Conservation (phyloP, 2,113 vertebrate genomes). For the Picathartes gymnocephalus region DNA sequence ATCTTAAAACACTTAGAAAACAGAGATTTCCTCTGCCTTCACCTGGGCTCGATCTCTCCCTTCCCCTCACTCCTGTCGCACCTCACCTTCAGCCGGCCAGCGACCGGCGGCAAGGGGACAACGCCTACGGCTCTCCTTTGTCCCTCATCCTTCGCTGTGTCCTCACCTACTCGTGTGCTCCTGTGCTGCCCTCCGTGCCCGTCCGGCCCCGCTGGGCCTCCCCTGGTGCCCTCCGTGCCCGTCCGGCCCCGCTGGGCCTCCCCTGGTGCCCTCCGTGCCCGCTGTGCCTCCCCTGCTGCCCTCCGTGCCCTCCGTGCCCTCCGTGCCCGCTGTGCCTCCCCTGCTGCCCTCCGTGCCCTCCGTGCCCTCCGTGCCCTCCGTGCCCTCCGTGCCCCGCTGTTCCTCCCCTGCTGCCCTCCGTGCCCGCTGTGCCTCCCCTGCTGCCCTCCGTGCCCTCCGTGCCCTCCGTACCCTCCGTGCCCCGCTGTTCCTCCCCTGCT, state of each 20-base stretch:
- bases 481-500: background rate
- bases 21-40: background rate
- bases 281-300: background rate
- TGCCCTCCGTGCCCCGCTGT: too few relatives aligned
- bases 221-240: too few relatives aligned
- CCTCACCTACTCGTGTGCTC: fast-evolving
- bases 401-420: fast-evolving
- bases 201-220: fast-evolving
- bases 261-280: too few relatives aligned
- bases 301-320: fast-evolving
- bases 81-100: background rate
- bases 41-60: fast-evolving
- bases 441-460: fast-evolving
- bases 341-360: too few relatives aligned
- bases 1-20: background rate
- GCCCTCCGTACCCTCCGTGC: background rate
- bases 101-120: fast-evolving
- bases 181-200: background rate
- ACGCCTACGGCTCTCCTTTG: fast-evolving
- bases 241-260: background rate
- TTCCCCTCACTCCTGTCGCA: fast-evolving
- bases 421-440: background rate
- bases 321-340: background rate
- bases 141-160: background rate
- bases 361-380: fast-evolving